Evolutionary conservation across 1,140 invertebrate species (phyloP).

Genomic region (Drosophila sproati): DNA sequence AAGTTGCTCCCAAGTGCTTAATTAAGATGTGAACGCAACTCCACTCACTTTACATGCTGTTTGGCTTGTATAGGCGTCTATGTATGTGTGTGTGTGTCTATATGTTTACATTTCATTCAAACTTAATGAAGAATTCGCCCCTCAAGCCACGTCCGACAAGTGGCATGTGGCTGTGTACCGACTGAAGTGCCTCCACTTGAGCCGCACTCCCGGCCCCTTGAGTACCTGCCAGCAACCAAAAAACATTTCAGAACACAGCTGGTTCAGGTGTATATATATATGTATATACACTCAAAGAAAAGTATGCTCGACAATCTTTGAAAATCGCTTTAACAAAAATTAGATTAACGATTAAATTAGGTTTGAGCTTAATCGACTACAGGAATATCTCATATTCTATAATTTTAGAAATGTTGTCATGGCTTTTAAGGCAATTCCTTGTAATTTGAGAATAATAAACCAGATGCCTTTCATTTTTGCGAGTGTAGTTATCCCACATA

Average conservation of each 20-base stretch:
- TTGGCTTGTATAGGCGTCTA: not conserved
- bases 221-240: conserved; percentile 27
- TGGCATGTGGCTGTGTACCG: conserved; percentile 35
- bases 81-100: conserved; percentile 29
- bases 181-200: conserved; percentile 39
- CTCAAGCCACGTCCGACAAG: conserved; percentile 28
- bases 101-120: conserved; percentile 74
- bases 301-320: not conserved
- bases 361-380: too few species aligned
- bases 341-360: too few species aligned
- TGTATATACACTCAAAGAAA: not conserved
- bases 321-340: too few species aligned
- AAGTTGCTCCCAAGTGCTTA: conserved; percentile 78
- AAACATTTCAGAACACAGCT: conserved; percentile 24
- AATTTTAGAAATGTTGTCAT: too few species aligned
- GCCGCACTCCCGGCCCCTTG: conserved; percentile 34
- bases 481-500: too few species aligned
- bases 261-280: conserved; percentile 1
- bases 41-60: conserved; percentile 41
- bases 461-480: too few species aligned
- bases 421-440: too few species aligned
- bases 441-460: not conserved
- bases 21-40: conserved; percentile 73
- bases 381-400: too few species aligned
- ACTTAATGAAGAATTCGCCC: conserved; percentile 72